Evolutionary conservation across 2,888 invertebrate species (phyloP), one percentile per base, ranked within the genome.

Genomic region (Melanostoma mellinum): DNA sequence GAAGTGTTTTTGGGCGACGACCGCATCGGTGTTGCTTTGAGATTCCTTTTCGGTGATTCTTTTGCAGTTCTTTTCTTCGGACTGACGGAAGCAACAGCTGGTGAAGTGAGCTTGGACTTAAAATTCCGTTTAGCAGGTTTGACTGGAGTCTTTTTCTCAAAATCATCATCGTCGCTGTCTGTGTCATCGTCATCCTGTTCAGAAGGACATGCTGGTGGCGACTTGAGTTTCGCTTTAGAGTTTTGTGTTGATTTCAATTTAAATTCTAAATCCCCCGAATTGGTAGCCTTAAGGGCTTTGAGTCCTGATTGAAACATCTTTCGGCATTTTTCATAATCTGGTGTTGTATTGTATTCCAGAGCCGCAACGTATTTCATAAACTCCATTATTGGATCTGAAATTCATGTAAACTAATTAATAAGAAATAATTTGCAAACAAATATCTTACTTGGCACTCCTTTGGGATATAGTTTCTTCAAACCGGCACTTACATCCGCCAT

Each of bases 321-420:
- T 10, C 94, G 92, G 85, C 95, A 94, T 89, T 95, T 94, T 0
- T 93, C 91, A 89, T 97, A 97, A 89, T 97, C 94, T 0, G 97
- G 96, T 9, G 90, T 91, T 20, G 95, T 94, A 87, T 95, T 94
- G 86, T 95, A 95, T 85, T 94, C 92, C 87, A 97, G 86, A 46
- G 93, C 92, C 58, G 93, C 92, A 3, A 96, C 93, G 88, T 95
- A 94, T 79, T 94, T 93, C 87, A 97, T 93, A 88, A 93, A 96
- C 65, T 94, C 93, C 8, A 92, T 90, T 0, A 96, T 89, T 20
- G 94, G 92, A 65, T 91, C 94, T 94, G 91, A 75, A 93, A 93
- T 79, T 33, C 86, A 85, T 38, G 35, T 58, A 10, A 30, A 42
- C 44, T 8, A 33, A 30, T 8, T 8, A 9, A 8, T 2, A 9